These are phyloP conservation scores for Atlantisia rogersi DNA, from an alignment of 2,113 vertebrate species.

Conservation along the genomic window DNA sequence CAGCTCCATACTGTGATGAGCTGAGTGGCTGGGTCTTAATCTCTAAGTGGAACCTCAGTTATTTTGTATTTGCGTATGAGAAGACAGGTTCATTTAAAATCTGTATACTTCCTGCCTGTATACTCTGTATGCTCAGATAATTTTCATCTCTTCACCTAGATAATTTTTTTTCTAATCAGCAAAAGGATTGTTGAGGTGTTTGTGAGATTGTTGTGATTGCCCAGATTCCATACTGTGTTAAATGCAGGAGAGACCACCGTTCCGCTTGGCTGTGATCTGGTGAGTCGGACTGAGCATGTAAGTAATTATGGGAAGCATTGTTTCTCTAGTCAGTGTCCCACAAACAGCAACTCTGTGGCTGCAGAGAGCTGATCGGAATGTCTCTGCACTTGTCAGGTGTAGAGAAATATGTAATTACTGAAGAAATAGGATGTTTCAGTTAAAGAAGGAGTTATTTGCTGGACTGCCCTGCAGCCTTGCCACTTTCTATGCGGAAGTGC, in stretches of 20 bases:
- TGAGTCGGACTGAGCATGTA: background rate
- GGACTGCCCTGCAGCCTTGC: background rate
- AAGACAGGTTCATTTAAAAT: background rate
- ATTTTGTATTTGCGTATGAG: background rate
- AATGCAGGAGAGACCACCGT: background rate
- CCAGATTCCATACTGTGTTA: background rate
- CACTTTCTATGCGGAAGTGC: background rate
- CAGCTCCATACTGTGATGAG: background rate
- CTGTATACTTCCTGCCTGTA: background rate
- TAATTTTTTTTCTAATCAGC: background rate
- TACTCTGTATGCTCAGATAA: background rate
- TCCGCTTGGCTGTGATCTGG: background rate
- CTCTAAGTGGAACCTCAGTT: background rate
- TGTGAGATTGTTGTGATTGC: background rate
- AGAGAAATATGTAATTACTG: background rate
- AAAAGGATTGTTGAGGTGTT: background rate
- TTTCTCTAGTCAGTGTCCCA: background rate
- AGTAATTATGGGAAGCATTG: background rate
- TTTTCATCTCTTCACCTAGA: background rate
- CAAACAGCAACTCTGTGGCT: background rate
- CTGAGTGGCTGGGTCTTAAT: background rate
- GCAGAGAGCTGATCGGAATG: background rate
- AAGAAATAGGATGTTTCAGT: background rate
- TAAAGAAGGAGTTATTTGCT: background rate
- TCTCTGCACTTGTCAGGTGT: background rate